These are phyloP conservation scores for Chlorops oryzae DNA, from an alignment of 1,140 invertebrate species.

Conservation along the genomic window DNA sequence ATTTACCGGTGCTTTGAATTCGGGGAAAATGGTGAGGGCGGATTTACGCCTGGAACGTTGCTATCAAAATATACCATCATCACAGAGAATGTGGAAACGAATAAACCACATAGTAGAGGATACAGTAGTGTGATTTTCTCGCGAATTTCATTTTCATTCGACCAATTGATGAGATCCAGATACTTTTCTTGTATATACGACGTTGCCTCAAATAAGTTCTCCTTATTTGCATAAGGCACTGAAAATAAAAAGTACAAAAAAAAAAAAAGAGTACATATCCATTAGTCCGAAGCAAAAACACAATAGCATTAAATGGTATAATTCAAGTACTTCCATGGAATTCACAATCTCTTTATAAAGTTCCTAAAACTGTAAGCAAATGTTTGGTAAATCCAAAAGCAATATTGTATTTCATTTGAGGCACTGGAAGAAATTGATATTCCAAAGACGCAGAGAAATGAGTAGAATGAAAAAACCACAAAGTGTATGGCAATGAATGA, in stretches of 20 bases:
- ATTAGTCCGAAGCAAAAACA: background rate
- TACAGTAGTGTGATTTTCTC: conserved; percentile 21
- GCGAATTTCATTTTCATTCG: conserved; percentile 22
- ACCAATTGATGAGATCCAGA: conserved; percentile 23
- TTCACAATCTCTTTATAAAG: too few relatives aligned
- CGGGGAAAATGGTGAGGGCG: conserved; percentile 50
- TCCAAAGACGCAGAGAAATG: too few relatives aligned
- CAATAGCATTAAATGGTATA: background rate
- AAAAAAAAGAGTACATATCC: background rate
- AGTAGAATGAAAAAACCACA: too few relatives aligned
- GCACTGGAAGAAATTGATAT: too few relatives aligned
- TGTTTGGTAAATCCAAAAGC: too few relatives aligned
- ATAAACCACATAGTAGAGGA: conserved; percentile 34
- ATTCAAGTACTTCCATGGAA: too few relatives aligned
- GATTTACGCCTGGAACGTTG: conserved; percentile 48
- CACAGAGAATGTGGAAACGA: conserved; percentile 44
- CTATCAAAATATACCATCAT: conserved; percentile 52
- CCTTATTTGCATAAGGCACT: conserved; percentile 28
- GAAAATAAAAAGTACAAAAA: conserved; percentile 2
- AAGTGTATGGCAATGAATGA: too few relatives aligned
- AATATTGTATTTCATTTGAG: too few relatives aligned
- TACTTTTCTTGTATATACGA: conserved; percentile 22
- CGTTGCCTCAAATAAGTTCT: conserved; percentile 18
- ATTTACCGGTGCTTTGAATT: conserved; percentile 31
- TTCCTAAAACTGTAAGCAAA: too few relatives aligned